Conservation (phyloP, 2,113 vertebrate species). For the Odocoileus virginianus region DNA sequence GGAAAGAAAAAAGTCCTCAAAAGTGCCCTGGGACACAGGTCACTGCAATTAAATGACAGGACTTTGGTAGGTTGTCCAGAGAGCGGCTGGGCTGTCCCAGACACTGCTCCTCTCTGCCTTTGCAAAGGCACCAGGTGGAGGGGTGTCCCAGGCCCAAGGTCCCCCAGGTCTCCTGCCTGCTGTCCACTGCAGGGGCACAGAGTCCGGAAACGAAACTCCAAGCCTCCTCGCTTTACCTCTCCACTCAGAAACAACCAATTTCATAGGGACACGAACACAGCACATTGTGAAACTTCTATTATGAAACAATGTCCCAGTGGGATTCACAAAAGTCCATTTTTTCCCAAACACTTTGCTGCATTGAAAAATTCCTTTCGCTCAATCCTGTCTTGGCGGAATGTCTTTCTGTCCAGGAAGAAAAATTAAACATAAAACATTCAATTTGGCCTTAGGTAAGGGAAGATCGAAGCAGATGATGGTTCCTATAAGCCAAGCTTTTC, state of each 20-base stretch:
- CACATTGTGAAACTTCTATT: not conserved
- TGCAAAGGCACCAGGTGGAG: not conserved
- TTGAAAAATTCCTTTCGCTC: conserved; percentile 12
- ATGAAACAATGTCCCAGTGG: not conserved
- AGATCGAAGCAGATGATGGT: rapidly evolving
- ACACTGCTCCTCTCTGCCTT: not conserved
- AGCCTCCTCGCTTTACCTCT: rapidly evolving
- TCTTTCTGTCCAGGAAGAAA: conserved; percentile 38
- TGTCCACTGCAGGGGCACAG: rapidly evolving
- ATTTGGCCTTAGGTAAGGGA: not conserved
- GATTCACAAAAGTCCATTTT: not conserved
- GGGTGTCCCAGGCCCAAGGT: too few relatives aligned
- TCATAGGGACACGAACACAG: not conserved
- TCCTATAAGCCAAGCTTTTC: not conserved
- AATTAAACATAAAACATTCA: not conserved
- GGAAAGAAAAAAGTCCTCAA: not conserved
- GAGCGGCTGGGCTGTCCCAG: not conserved
- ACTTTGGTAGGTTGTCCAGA: rapidly evolving
- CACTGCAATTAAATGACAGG: rapidly evolving
- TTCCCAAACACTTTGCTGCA: not conserved
- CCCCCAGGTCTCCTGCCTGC: rapidly evolving
- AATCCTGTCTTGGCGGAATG: not conserved
- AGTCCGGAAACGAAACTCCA: not conserved
- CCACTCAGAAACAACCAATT: not conserved
- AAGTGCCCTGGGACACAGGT: not conserved